A percentile compares a stretch with the other conserved stretches of the same genome.
phyloP scores from a whole-genome alignment of 2,888 invertebrate species.

The Patella pellucida region DNA sequence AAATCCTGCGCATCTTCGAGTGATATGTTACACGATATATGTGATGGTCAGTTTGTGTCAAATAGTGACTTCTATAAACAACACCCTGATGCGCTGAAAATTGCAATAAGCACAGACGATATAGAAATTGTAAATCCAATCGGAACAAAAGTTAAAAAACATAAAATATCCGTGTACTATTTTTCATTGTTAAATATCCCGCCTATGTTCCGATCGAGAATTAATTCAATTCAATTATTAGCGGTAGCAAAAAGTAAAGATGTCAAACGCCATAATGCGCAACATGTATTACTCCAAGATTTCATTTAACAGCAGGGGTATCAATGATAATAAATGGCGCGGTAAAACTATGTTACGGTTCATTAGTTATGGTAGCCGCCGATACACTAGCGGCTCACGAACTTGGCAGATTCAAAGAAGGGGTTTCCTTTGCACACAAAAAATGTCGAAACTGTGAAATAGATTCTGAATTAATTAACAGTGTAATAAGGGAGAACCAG shows the following conservation, averaged over 20 bases:
- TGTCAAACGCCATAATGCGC: background rate
- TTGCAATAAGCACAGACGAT: background rate
- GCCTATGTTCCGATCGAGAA: background rate
- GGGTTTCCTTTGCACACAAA: conserved; percentile 26
- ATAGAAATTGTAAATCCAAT: background rate
- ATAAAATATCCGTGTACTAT: background rate
- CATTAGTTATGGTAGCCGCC: conserved; percentile 25
- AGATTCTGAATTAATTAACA: background rate
- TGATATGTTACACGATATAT: background rate
- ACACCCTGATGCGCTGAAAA: background rate
- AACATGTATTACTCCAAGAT: too few species aligned
- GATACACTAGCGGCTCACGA: conserved; percentile 29
- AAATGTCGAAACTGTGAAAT: conserved; percentile 25
- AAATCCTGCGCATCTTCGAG: background rate
- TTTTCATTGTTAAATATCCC: background rate
- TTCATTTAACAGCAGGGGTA: too few species aligned
- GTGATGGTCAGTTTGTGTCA: background rate
- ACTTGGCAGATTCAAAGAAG: conserved; percentile 32
- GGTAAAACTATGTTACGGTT: background rate
- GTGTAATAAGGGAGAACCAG: conserved; percentile 12
- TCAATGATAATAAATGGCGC: too few species aligned
- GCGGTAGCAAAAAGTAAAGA: background rate
- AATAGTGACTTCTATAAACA: background rate
- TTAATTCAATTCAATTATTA: background rate
- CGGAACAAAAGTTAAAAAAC: background rate